A percentile compares a stretch with the other conserved stretches of the same genome.
Evolutionary conservation across 2,113 vertebrate genomes (phyloP).

Genomic region (Paratilapia polleni): DNA sequence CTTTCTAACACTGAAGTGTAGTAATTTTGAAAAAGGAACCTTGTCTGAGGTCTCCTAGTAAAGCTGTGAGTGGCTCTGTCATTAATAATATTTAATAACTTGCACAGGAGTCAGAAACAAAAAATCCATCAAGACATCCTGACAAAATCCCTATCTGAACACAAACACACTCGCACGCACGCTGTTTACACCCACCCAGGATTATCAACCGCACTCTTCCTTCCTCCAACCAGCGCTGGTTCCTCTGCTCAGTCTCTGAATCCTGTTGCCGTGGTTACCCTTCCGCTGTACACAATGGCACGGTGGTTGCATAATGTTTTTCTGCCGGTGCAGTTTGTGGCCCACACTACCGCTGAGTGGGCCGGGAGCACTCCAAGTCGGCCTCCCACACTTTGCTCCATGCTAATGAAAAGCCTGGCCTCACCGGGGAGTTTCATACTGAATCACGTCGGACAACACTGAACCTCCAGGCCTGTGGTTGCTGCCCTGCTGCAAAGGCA

Average conservation of each 20-base stretch:
- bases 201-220: constrained; percentile 58
- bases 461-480: not conserved
- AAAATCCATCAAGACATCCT: not conserved
- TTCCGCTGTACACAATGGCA: constrained; percentile 71
- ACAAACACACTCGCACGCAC: not conserved
- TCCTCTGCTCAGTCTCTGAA: constrained; percentile 52
- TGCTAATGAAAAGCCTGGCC: constrained; percentile 74
- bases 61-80: not conserved
- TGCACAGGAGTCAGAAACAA: not conserved
- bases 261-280: constrained; percentile 80
- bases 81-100: not conserved
- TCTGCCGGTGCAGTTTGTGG: constrained; percentile 68
- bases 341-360: constrained; percentile 74
- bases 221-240: constrained; percentile 43
- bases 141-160: constrained; percentile 9
- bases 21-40: fast-evolving
- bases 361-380: constrained; percentile 64
- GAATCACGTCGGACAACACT: constrained; percentile 29
- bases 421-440: constrained; percentile 44
- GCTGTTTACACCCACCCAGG: constrained; percentile 34
- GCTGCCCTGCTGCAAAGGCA: not conserved
- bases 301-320: constrained; percentile 77
- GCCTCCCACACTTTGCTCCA: constrained; percentile 73
- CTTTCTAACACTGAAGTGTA: fast-evolving
- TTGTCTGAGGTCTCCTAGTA: fast-evolving